Base-by-base conservation (phyloP, 2,888 invertebrate genomes). In the Peribatodes rhomboidaria region DNA sequence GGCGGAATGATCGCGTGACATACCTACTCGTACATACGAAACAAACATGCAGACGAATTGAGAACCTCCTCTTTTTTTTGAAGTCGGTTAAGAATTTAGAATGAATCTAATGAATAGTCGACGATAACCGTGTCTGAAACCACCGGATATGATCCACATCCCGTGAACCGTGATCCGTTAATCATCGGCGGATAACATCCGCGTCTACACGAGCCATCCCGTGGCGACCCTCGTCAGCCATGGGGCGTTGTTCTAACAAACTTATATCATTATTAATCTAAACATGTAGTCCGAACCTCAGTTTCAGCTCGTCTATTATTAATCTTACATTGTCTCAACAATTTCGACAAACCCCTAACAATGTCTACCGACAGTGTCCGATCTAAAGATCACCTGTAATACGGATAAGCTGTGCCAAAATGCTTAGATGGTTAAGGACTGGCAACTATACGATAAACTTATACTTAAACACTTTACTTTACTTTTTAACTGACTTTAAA, bases 181-280 rank as follows among this genome's bases (percentile, higher is more conserved):
- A 50, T 50, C 11, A 50, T 50, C 13, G 31, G 14, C 13, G 27
- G 27, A 27, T 10, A 42, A 42, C 42, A 42, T 42, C 20, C 47
- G 9, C 27, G 9, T 9, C n/a, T 4, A 41, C 27, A 39, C 10
- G n/a, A n/a, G n/a, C 39, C 39, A 22, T 39, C 22, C 41, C 22
- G 37, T 37, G 13, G 11, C 16, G 13, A 52, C 52, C 52, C 35
- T 37, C n/a, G 37, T 52, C 52, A 52, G 35, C 39, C 50, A 11
- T 2, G 14, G 39, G 22, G 27, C 41, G 41, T 53, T 53, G 39
- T 53, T n/a, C 50, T 14, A n/a, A 37, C 35, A n/a, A 50, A 35
- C 20, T 50, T 50, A n/a, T 20, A 50, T 50, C 6, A 50, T 35
- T 35, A 50, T 35, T 50, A 35, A 50, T 50, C 4, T 50, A 13